Conservation (phyloP, 2,113 vertebrate genomes). For the Dryoscopus gambensis region DNA sequence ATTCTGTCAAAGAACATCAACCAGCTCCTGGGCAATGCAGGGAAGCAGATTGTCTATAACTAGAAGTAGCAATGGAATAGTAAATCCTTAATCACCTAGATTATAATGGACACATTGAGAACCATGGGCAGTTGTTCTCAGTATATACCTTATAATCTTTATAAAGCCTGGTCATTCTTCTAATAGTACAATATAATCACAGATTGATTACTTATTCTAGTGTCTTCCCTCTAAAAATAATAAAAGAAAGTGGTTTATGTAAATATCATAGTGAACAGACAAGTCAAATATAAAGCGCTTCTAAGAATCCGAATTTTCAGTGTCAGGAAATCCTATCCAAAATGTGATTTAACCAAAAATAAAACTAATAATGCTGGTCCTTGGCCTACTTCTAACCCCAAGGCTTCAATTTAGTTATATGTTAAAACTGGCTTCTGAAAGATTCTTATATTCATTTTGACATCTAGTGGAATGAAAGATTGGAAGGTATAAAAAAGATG, state of each 20-base stretch:
- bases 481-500: neutral
- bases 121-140: neutral
- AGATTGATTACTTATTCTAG: neutral
- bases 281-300: neutral
- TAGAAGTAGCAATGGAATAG: neutral
- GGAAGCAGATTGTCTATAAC: neutral
- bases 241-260: neutral
- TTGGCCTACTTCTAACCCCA: neutral
- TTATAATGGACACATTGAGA: neutral
- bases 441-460: neutral
- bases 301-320: neutral
- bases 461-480: neutral
- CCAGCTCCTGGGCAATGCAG: neutral
- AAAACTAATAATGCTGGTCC: neutral
- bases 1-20: neutral
- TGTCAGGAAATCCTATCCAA: neutral
- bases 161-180: neutral
- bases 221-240: neutral
- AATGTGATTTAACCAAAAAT: neutral
- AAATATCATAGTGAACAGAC: neutral
- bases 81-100: neutral
- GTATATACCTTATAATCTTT: neutral
- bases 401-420: neutral
- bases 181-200: neutral
- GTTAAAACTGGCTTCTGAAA: slow-evolving; percentile 3